These are phyloP conservation scores for Agonopterix arenella DNA, from an alignment of 2,888 invertebrate genomes.

Conservation along the genomic window DNA sequence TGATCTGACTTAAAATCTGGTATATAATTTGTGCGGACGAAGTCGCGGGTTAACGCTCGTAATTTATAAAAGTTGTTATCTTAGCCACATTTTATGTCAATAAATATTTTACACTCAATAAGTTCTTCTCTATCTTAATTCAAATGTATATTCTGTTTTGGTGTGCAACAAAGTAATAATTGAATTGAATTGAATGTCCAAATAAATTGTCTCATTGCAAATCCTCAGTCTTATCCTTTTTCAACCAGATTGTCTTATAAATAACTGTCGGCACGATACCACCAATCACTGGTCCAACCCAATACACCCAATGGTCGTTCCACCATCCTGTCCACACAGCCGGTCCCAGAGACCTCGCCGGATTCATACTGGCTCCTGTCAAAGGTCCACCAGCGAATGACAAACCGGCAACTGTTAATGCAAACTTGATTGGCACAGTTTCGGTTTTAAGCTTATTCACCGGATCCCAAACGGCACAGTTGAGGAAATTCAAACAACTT, in stretches of 20 bases:
- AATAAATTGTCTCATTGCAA: neutral
- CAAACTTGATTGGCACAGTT: slow-evolving; percentile 81
- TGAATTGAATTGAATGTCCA: no score
- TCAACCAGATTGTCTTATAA: slow-evolving; percentile 42
- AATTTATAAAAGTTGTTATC: no score
- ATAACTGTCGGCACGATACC: slow-evolving; percentile 38
- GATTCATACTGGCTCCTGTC: slow-evolving; percentile 85
- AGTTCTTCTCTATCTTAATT: no score
- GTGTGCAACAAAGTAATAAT: no score
- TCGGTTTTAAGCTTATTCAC: slow-evolving; percentile 80
- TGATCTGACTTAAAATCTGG: no score
- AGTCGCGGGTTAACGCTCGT: no score
- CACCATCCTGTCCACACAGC: slow-evolving; percentile 83
- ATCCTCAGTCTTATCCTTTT: slow-evolving; percentile 11
- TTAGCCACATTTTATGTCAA: no score
- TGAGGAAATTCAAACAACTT: slow-evolving; percentile 78
- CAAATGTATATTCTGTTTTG: no score
- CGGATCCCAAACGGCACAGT: slow-evolving; percentile 85
- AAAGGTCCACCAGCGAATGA: slow-evolving; percentile 81
- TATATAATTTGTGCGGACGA: no score
- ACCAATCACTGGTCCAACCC: slow-evolving; percentile 78
- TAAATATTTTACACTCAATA: no score
- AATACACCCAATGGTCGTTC: slow-evolving; percentile 83
- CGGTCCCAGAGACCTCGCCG: slow-evolving; percentile 83
- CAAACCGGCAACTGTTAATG: slow-evolving; percentile 79